Base-by-base conservation (phyloP, 2,797 vertebrate genomes). In the Channallabes apus region DNA sequence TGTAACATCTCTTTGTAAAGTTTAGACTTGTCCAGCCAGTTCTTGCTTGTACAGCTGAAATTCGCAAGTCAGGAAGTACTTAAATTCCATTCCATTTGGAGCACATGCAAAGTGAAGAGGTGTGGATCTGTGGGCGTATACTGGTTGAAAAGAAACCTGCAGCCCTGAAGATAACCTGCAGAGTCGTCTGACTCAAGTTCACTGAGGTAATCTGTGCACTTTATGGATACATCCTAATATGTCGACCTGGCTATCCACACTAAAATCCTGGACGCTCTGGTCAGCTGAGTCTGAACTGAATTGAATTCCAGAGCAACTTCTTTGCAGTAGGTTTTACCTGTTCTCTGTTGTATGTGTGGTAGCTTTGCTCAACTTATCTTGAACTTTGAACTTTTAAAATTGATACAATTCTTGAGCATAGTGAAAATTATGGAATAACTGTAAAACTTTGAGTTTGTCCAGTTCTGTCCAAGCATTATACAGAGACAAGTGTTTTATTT, bases 251-350 rank as follows among this genome's bases (percentile, higher is more conserved):
- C 88, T 78, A 58, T 78, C 85, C 3, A 87, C 89, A n/a, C 87
- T 89, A 93, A 93, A 92, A 73, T 88, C 87, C 14, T 89, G 92
- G 9, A 86, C 85, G 15, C 89, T 91, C 69, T 90, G 90, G 88
- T 88, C 69, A 29, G 87, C 90, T n/a, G 90, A 92, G 86, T 88
- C 86, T 75, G 91, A 85, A 38, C 93, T 93, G 90, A 92, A 88
- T 89, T 95, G 94, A 94, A 94, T 95, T 87, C 93, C 91, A 90
- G 88, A 94, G 92, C 87, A 86, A 6, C 65, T 89, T 93, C 82
- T 93, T 92, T 83, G 89, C 85, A 92, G 95, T 95, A 95, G 90
- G 94, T 95, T 12, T 51, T 88, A 76, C 18, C 77, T 84, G 75
- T 3, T 65, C 61, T 64, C 20, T 71, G 69, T 6, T 35, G 38